These are phyloP conservation scores for Scaptomyza cyrtandrae DNA, from an alignment of 2,888 invertebrate species.

Conservation along the genomic window DNA sequence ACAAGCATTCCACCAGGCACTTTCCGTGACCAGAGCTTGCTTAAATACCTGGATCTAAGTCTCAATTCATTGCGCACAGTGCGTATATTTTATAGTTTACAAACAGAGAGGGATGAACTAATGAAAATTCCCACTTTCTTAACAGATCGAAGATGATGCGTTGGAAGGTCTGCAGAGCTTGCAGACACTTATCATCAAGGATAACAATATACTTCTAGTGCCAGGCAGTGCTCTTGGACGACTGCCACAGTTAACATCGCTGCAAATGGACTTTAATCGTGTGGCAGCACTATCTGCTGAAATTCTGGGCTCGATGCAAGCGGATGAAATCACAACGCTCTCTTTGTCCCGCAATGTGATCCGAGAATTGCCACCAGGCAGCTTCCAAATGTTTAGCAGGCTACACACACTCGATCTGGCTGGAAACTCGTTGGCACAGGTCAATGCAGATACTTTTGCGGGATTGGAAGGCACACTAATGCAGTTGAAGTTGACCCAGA, in stretches of 20 bases:
- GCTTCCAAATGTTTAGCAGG: constrained; percentile 91
- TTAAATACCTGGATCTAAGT: constrained; percentile 92
- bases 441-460: constrained; percentile 90
- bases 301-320: constrained; percentile 89
- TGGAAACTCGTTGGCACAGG: constrained; percentile 90
- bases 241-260: constrained; percentile 89
- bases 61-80: constrained; percentile 95
- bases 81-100: constrained; percentile 81
- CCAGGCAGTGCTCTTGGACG: constrained; percentile 93
- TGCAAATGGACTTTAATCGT: constrained; percentile 93
- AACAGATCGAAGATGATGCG: constrained; percentile 93
- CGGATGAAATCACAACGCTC: constrained; percentile 89
- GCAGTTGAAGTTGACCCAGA: constrained; percentile 90
- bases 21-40: constrained; percentile 89
- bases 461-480: constrained; percentile 91
- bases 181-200: constrained; percentile 91
- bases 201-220: constrained; percentile 94
- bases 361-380: constrained; percentile 91
- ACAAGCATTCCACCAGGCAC: constrained; percentile 92
- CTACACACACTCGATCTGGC: constrained; percentile 90
- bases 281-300: constrained; percentile 93
- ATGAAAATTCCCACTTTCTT: constrained; percentile 54
- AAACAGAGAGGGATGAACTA: not conserved
- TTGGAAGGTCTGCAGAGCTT: constrained; percentile 92
- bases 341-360: constrained; percentile 93